A percentile compares a stretch with the other conserved stretches of the same genome.
These are phyloP conservation scores for Gorsachius magnificus DNA, from an alignment of 2,797 vertebrate genomes.

Conservation along the genomic window DNA sequence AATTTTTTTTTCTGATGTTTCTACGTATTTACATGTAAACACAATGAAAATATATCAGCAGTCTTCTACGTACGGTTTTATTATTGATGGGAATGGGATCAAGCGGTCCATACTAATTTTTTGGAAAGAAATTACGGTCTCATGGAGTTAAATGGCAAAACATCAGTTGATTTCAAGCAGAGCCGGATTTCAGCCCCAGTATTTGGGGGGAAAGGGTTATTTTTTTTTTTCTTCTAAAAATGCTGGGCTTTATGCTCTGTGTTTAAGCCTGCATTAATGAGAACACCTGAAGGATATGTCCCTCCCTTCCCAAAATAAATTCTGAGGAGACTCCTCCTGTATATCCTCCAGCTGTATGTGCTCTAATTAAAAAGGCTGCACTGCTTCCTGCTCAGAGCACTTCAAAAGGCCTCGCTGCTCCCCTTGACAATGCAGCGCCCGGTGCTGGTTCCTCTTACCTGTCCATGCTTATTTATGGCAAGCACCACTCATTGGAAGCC, in stretches of 20 bases:
- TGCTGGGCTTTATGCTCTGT: constrained; percentile 34
- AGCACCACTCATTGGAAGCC: constrained; percentile 24
- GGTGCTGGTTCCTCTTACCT: constrained; percentile 67
- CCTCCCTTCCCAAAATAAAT: constrained; percentile 68
- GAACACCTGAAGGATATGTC: constrained; percentile 73
- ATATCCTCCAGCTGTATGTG: constrained; percentile 73
- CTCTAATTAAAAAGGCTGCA: constrained; percentile 82
- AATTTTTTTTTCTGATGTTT: background rate
- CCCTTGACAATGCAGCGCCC: constrained; percentile 59
- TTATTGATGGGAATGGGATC: constrained; percentile 50
- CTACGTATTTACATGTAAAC: constrained; percentile 44
- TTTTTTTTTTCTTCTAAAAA: background rate
- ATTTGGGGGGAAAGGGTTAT: background rate
- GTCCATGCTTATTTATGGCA: constrained; percentile 67
- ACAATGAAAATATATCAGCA: background rate
- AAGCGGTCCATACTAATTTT: background rate
- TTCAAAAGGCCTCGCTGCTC: constrained; percentile 77
- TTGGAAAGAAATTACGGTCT: background rate
- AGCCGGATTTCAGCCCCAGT: background rate
- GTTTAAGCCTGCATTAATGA: constrained; percentile 65
- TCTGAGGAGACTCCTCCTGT: constrained; percentile 58
- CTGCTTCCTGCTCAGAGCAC: constrained; percentile 77
- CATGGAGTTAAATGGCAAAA: constrained; percentile 49
- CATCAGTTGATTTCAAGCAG: constrained; percentile 34
- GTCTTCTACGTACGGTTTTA: background rate